These are phyloP conservation scores for Chrysina gloriosa DNA, from an alignment of 2,888 invertebrate species.

Conservation along the genomic window DNA sequence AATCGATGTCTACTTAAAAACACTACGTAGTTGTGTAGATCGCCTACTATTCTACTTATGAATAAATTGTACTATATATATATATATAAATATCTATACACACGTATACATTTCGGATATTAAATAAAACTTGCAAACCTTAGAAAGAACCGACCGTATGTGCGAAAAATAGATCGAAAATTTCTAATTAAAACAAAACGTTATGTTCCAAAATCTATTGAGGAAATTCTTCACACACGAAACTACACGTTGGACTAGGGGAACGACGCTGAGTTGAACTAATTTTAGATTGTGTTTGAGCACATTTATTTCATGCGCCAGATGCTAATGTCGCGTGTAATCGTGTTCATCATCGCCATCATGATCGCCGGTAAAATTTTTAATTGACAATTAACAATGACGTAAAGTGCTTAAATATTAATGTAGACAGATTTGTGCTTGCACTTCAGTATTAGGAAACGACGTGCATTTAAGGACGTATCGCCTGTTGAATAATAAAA, in stretches of 20 bases:
- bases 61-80: background rate
- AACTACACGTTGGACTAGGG: background rate
- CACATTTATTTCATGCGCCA: constrained; percentile 23
- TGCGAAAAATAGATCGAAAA: background rate
- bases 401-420: constrained; percentile 3
- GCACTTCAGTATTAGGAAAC: background rate
- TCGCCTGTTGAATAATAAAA: background rate
- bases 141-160: background rate
- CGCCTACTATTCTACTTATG: background rate
- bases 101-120: background rate
- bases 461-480: background rate
- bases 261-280: constrained; percentile 14
- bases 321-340: constrained; percentile 7
- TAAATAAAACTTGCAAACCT: constrained; percentile 1
- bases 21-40: no score
- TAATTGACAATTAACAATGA: constrained; percentile 17
- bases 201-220: background rate
- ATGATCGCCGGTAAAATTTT: constrained; percentile 8
- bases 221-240: constrained; percentile 9
- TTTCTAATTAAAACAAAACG: background rate
- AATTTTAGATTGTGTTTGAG: constrained; percentile 16
- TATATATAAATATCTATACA: no score
- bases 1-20: no score
- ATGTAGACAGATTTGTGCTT: constrained; percentile 10
- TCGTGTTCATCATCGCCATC: background rate